Base-by-base conservation (phyloP, 1,140 invertebrate genomes). In the Caenorhabditis brenneri region DNA sequence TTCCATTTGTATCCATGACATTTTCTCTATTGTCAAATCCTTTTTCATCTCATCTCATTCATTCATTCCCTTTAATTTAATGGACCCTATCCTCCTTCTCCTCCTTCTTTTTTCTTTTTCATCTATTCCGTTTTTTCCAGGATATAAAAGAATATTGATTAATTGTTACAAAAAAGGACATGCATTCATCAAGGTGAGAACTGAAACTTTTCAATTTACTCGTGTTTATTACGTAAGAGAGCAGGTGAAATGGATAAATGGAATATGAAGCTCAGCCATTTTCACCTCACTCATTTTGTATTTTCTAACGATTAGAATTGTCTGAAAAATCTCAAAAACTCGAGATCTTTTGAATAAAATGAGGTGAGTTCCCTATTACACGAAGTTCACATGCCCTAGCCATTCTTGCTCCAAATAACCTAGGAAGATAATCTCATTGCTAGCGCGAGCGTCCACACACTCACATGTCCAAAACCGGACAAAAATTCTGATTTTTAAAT, bases 401-500 rank as follows among this genome's bases (percentile, higher is more conserved):
- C 29, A 36, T 6, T 27, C 10, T 65, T 74, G 6, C 36, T 74
- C 19, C 65, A 42, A 46, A 55, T 22, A 19, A 74, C 22, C 36
- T 36, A 24, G 46, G 7, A 10, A 39, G 6, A 24, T 39, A 42
- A 42, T 42, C 65, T n/a, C 42, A 36, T 39, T 74, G 36, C 10
- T 2, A 74, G 65, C 65, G 65, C 36, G 33, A 19, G 65, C 65
- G 33, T 12, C 65, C 3, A 42, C 53, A 29, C 33, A 15, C 36
- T 31, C 65, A 15, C 65, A 74, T 46, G 36, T 24, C 65, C 65
- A 74, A 33, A 65, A 36, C 58, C 16, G 58, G 36, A 74, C 65
- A 12, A 80, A 80, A 80, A 51, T 80, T 53, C 48, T 80, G 65
- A 74, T 74, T 74, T 74, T 74, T 74, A 74, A 74, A 74, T 74